phyloP scores from a whole-genome alignment of 2,888 invertebrate species.

The Noctua janthina region DNA sequence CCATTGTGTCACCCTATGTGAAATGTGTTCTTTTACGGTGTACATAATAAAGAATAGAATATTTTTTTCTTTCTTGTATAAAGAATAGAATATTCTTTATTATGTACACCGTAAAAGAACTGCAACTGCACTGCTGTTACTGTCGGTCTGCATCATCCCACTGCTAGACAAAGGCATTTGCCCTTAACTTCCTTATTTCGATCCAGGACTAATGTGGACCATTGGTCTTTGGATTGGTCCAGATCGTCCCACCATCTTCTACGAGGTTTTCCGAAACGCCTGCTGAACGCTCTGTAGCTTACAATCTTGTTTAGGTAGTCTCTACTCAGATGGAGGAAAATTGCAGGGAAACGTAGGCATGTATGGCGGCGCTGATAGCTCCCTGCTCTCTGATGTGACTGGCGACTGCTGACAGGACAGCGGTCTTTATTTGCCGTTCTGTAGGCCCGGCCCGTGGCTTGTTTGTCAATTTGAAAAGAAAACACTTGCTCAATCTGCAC shows the following conservation, averaged over 20 bases:
- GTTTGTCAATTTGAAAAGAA: constrained; percentile 26
- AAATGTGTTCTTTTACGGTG: too few species aligned
- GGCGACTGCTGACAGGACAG: background rate
- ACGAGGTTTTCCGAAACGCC: background rate
- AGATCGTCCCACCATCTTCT: background rate
- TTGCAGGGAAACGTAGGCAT: background rate
- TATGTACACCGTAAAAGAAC: too few species aligned
- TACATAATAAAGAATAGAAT: too few species aligned
- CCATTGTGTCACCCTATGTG: too few species aligned
- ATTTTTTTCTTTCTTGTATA: too few species aligned
- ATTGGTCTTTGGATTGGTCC: background rate
- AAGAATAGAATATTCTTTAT: too few species aligned
- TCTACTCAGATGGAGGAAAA: background rate
- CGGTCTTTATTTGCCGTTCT: background rate
- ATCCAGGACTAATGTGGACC: background rate
- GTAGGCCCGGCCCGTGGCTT: background rate
- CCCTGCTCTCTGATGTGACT: background rate
- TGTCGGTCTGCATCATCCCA: background rate
- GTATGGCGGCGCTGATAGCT: background rate
- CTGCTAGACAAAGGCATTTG: background rate
- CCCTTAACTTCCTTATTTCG: background rate
- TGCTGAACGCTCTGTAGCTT: background rate
- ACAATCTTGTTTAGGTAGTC: background rate
- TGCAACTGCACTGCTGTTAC: too few species aligned
- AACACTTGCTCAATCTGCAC: background rate